Evolutionary conservation across 2,888 invertebrate genomes (phyloP), one percentile per base, ranked within the genome.

Genomic region (Clanis bilineata): DNA sequence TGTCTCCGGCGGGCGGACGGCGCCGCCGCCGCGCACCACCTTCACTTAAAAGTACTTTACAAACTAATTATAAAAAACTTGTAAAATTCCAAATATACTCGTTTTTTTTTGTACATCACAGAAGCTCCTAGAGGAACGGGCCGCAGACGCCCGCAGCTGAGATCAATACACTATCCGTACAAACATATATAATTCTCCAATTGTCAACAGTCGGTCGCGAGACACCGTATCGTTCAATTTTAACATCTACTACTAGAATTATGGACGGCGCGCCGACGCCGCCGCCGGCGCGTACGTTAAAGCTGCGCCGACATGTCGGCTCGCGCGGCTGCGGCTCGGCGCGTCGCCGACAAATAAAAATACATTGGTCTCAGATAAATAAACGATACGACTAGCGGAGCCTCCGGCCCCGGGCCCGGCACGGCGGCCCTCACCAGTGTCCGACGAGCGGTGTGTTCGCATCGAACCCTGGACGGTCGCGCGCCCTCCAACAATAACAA

Each of bases 11-110:
- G 74, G 79, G 76, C 74, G 80, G 75, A 72, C 73, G 72, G 67
- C 65, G 71, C 67, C 71, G 73, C 73, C 79, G 74, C 79, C 70
- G 73, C 72, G 77, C 76, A 73, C 79, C 83, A 85, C 81, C 88
- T 90, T 88, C 85, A 85, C 90, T 91, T 91, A 91, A 86, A 78
- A 86, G 83, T 89, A 86, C 83, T 85, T 86, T 90, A 88, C 86
- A 85, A 89, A 90, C 90, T 90, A 90, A 91, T 89, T 90, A 90
- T 90, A 90, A 92, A 90, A 92, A 90, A 88, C 88, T 90, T 91
- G 90, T 92, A 91, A 90, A 88, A 89, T 87, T 86, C 87, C 87
- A 91, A 90, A 91, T 90, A 91, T 91, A 85, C 86, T 88, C 81
- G 51, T 51, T 51, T 78, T 80, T 86, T 82, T 90, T 91, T 91